A percentile compares a stretch with the other conserved stretches of the same genome.
Evolutionary conservation across 2,113 vertebrate genomes (phyloP).

Genomic region (human): DNA sequence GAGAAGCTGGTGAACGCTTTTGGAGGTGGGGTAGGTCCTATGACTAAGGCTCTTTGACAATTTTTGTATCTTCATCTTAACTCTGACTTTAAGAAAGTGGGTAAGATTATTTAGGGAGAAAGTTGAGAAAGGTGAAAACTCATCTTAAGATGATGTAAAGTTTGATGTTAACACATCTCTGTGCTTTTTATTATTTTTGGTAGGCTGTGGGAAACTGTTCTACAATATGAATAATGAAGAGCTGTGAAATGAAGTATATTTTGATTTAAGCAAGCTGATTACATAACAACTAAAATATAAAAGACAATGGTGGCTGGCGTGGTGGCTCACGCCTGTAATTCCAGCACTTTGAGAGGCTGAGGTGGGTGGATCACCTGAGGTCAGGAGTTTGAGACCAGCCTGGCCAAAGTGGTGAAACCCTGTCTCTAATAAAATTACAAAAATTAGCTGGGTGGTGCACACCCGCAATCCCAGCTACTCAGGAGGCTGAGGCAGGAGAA

Average conservation of each 20-base stretch:
- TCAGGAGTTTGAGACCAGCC: no score
- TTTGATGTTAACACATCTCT: constrained; percentile 8
- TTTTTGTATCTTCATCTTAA: background rate
- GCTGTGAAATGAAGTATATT: background rate
- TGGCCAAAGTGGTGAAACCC: no score
- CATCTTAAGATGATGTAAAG: background rate
- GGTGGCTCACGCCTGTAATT: no score
- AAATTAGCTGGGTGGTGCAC: no score
- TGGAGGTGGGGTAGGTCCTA: background rate
- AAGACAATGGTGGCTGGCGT: background rate
- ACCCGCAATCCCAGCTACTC: no score
- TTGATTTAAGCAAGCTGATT: constrained; percentile 18
- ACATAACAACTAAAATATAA: background rate
- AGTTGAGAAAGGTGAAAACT: background rate
- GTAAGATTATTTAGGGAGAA: background rate
- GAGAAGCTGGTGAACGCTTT: background rate
- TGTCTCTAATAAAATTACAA: no score
- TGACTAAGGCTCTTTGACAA: background rate
- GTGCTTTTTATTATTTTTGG: background rate
- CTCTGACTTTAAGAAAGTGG: background rate
- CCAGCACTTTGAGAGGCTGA: no score
- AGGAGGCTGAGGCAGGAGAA: no score
- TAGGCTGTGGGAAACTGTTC: background rate
- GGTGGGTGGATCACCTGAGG: no score
- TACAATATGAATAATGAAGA: background rate